These are phyloP conservation scores for Apotomis capreana DNA, from an alignment of 2,888 invertebrate species.

Conservation along the genomic window DNA sequence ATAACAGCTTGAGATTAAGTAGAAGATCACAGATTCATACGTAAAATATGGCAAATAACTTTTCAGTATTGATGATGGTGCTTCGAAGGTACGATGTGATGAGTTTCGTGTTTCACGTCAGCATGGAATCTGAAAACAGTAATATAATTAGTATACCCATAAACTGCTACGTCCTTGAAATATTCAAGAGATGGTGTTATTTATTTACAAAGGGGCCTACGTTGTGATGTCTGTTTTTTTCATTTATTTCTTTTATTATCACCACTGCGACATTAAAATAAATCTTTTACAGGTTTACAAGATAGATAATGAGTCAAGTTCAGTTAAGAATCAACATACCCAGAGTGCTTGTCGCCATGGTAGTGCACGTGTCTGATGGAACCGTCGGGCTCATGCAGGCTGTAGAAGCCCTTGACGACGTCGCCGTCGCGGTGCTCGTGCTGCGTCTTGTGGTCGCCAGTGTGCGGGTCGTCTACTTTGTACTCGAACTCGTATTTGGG, in stretches of 20 bases:
- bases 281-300: too few relatives aligned
- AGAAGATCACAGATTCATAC: conserved; percentile 31
- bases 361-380: conserved; percentile 80
- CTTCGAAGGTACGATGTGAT: conserved; percentile 51
- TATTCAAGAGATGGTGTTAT: too few relatives aligned
- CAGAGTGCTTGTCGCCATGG: conserved; percentile 73
- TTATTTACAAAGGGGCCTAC: too few relatives aligned
- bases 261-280: too few relatives aligned
- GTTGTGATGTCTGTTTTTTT: too few relatives aligned
- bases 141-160: too few relatives aligned
- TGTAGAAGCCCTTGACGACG: conserved; percentile 62
- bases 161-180: too few relatives aligned
- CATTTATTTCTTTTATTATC: too few relatives aligned
- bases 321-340: conserved; percentile 52
- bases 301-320: too few relatives aligned
- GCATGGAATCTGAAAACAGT: conserved; percentile 53
- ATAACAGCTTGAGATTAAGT: conserved; percentile 16
- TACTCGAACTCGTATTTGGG: conserved; percentile 67
- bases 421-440: conserved; percentile 75
- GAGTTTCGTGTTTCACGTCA: conserved; percentile 53
- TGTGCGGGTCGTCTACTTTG: conserved; percentile 74
- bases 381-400: conserved; percentile 80
- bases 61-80: conserved; percentile 47
- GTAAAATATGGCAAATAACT: background rate
- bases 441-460: conserved; percentile 77